Evolutionary conservation across 2,888 invertebrate genomes (phyloP).

Genomic region (Oasisia sp.): DNA sequence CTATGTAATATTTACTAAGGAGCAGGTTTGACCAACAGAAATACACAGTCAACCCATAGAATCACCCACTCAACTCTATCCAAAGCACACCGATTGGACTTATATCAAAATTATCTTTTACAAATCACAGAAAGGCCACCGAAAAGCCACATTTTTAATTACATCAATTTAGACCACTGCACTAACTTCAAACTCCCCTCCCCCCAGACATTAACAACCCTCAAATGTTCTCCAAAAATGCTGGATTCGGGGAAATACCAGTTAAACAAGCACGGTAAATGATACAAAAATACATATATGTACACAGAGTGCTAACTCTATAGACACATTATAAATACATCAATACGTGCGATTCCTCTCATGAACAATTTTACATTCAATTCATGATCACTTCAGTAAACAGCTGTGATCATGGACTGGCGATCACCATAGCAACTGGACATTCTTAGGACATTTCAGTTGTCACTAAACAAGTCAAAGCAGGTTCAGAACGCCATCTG

Average conservation of each 20-base stretch:
- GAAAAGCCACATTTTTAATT: background rate
- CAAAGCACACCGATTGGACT: background rate
- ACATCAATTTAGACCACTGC: background rate
- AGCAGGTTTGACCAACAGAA: background rate
- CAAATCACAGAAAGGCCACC: background rate
- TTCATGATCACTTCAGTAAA: background rate
- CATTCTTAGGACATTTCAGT: background rate
- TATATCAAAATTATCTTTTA: background rate
- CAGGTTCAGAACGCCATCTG: background rate
- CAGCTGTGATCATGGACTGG: background rate
- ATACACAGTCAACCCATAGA: background rate
- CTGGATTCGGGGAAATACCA: background rate
- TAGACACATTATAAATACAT: background rate
- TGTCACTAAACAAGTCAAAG: background rate
- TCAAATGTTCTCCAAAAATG: background rate
- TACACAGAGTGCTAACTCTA: background rate
- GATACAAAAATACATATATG: conserved; percentile 3
- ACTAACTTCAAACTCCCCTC: background rate
- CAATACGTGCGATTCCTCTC: background rate
- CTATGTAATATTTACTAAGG: background rate
- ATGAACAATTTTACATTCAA: background rate
- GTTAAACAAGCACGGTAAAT: conserved; percentile 1
- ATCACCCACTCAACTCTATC: background rate
- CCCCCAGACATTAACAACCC: background rate
- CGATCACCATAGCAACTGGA: background rate